Evolutionary conservation across 2,888 invertebrate genomes (phyloP).

Genomic region (Melolontha melolontha): DNA sequence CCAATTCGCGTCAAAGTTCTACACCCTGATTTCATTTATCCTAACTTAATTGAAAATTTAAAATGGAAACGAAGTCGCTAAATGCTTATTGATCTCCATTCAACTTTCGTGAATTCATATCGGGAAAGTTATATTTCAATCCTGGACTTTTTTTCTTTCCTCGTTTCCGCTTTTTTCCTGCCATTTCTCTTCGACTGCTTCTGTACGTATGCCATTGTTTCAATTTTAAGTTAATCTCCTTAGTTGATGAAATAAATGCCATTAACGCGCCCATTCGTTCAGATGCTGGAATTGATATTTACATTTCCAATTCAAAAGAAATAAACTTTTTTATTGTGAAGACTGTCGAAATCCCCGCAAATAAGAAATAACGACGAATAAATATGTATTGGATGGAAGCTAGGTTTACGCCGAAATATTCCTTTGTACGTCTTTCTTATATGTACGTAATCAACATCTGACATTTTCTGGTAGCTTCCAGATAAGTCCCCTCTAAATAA

Average conservation of each 20-base stretch:
- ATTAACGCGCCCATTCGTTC: conserved; percentile 16
- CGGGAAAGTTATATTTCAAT: conserved; percentile 46
- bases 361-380: conserved; percentile 1
- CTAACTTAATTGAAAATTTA: conserved; percentile 52
- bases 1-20: conserved; percentile 10
- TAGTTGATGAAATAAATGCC: conserved; percentile 26
- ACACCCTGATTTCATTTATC: conserved; percentile 38
- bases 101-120: conserved; percentile 50
- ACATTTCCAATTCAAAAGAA: conserved; percentile 22
- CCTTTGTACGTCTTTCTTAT: background rate
- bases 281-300: conserved; percentile 28
- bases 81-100: conserved; percentile 55
- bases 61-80: conserved; percentile 52
- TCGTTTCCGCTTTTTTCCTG: conserved; percentile 1
- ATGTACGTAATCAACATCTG: background rate
- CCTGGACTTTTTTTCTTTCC: conserved; percentile 15
- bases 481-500: background rate
- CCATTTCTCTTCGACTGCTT: conserved; percentile 12
- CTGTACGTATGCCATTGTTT: conserved; percentile 27
- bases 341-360: conserved; percentile 1
- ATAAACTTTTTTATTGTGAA: conserved; percentile 14
- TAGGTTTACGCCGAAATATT: background rate
- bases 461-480: background rate
- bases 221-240: conserved; percentile 34
- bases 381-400: conserved; percentile 2